Percentiles rank a stretch among this genome's conserved stretches.
phyloP scores from a whole-genome alignment of 2,888 invertebrate genomes.

The Lepidocyrtinus sp. region DNA sequence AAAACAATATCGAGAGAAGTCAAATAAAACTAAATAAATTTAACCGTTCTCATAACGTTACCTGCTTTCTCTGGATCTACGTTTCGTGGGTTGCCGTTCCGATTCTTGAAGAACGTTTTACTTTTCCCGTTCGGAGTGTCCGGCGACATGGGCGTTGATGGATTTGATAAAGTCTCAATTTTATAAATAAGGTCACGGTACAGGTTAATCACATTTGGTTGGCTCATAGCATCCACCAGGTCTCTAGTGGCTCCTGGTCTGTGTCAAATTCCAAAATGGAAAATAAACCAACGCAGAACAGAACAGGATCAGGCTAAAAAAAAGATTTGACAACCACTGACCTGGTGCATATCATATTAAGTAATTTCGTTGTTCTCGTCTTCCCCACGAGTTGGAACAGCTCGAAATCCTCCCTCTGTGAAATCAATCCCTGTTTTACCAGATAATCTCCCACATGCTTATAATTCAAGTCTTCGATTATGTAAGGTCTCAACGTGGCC shows the following conservation, averaged over 20 bases:
- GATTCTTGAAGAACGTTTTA: slow-evolving; percentile 45
- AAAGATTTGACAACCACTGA: too few relatives aligned
- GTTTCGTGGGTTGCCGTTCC: slow-evolving; percentile 41
- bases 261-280: slow-evolving; percentile 5
- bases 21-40: too few relatives aligned
- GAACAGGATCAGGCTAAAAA: too few relatives aligned
- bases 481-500: slow-evolving; percentile 47
- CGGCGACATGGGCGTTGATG: slow-evolving; percentile 37
- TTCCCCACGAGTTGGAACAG: slow-evolving; percentile 61
- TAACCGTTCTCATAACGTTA: slow-evolving; percentile 22
- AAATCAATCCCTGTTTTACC: slow-evolving; percentile 62
- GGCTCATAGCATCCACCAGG: slow-evolving; percentile 61
- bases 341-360: slow-evolving; percentile 59
- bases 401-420: slow-evolving; percentile 62
- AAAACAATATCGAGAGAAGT: not conserved
- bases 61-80: slow-evolving; percentile 56
- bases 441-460: slow-evolving; percentile 61
- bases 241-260: slow-evolving; percentile 63
- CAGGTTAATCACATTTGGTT: slow-evolving; percentile 47
- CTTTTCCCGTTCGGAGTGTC: slow-evolving; percentile 26
- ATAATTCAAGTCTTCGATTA: slow-evolving; percentile 63
- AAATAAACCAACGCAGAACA: too few relatives aligned
- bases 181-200: slow-evolving; percentile 64
- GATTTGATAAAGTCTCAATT: slow-evolving; percentile 53
- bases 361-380: slow-evolving; percentile 51